Base-by-base conservation (phyloP, 2,888 invertebrate species). In the Sclerodermus sp. region DNA sequence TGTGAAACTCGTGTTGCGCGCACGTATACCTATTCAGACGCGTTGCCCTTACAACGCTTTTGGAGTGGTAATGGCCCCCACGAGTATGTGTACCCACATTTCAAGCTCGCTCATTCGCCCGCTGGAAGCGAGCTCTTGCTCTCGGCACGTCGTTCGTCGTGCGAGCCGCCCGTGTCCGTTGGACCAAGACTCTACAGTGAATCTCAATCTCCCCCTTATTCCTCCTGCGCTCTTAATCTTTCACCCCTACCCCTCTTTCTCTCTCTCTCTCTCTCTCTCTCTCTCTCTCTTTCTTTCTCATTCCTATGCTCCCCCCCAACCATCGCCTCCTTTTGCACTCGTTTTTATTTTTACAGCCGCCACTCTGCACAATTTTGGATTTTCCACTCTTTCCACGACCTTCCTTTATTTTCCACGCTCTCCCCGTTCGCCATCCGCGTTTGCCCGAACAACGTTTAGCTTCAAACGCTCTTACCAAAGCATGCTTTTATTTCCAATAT, bases 21-120 rank as follows among this genome's bases (percentile, higher is more conserved):
- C 49, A 48, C 55, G 43, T 42, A 44, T 43, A 53, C 51, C 61
- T 63, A 68, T 73, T 71, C 66, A 68, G 59, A 68, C 64, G 64
- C 55, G 62, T 66, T 62, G 57, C 65, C 62, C 62, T 67, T 62
- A 60, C 63, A 58, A 56, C 54, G 58, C 58, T 62, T 62, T 62
- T 58, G 41, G 65, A 59, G 60, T 66, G 62, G 66, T 68, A 72
- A 72, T 71, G 65, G 71, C 56, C 64, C 57, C 54, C 57, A 61
- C 58, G 60, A 60, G 68, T 66, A 58, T 60, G 63, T 71, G 62
- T 62, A 66, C 58, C 62, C 53, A 62, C 61, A 55, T 66, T 67
- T 69, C 60, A 60, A 58, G 58, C 58, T 60, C 55, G 56, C 55
- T 64, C 52, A 59, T 56, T 58, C 56, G 47, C 18, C 40, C 37